phyloP scores from a whole-genome alignment of 2,888 invertebrate species.

The Idaea biselata region DNA sequence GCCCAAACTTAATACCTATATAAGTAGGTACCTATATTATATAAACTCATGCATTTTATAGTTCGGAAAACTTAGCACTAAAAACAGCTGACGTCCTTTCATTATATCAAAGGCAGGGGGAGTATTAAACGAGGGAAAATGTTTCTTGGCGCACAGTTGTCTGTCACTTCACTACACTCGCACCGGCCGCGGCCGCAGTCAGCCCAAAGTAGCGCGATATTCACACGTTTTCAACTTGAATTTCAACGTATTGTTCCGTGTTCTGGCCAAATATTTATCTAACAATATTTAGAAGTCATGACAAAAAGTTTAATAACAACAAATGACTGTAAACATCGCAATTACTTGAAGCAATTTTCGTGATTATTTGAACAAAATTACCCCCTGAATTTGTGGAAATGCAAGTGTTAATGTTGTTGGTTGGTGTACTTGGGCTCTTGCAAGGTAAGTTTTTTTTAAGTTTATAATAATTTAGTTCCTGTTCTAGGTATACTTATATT shows the following conservation, averaged over 20 bases:
- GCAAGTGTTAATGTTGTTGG: conserved; percentile 31
- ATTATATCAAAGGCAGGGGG: conserved; percentile 45
- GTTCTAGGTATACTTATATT: background rate
- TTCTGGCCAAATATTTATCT: conserved; percentile 2
- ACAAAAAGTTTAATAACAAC: conserved; percentile 18
- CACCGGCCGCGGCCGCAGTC: background rate
- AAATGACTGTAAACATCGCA: conserved; percentile 9
- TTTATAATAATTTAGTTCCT: background rate
- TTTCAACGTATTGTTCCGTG: background rate
- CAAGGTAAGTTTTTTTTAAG: conserved; percentile 53
- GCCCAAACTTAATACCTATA: too few species aligned
- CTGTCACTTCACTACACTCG: conserved; percentile 30
- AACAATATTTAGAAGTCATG: conserved; percentile 16
- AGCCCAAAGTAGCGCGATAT: background rate
- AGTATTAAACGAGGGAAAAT: conserved; percentile 66
- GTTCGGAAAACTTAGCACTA: conserved; percentile 55
- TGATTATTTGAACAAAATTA: conserved; percentile 8
- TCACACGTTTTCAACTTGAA: background rate
- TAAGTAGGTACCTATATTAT: background rate
- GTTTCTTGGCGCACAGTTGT: conserved; percentile 53
- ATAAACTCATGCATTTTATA: conserved; percentile 34
- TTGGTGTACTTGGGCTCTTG: conserved; percentile 52
- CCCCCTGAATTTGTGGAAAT: conserved; percentile 29
- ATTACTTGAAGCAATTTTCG: conserved; percentile 20
- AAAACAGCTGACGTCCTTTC: conserved; percentile 65